phyloP scores from a whole-genome alignment of 2,113 vertebrate genomes.

The Pavo muticus region DNA sequence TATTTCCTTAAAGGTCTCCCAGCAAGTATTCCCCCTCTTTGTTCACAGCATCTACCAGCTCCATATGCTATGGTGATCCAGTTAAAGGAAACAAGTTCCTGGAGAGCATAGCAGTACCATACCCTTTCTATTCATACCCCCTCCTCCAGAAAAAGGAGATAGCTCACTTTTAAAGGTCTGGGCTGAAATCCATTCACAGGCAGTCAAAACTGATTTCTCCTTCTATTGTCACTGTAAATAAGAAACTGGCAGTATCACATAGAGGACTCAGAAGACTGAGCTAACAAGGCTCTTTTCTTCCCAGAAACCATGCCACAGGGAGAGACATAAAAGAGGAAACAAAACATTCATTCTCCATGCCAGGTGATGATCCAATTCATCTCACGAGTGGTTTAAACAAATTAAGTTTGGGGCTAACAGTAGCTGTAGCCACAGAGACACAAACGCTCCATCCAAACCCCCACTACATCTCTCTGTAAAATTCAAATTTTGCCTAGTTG shows the following conservation, averaged over 20 bases:
- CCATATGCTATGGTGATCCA: background rate
- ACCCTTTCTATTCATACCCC: background rate
- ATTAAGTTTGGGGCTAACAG: background rate
- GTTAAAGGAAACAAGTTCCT: background rate
- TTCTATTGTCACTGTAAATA: constrained; percentile 11
- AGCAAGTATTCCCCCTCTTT: background rate
- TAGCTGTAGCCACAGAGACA: background rate
- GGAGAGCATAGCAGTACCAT: rapidly evolving
- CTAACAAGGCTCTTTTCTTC: background rate
- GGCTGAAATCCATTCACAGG: constrained; percentile 37
- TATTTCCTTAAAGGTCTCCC: background rate
- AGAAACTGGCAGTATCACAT: background rate
- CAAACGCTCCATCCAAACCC: background rate
- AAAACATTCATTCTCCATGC: background rate
- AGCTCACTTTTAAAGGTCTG: background rate
- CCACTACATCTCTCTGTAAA: background rate
- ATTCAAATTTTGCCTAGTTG: background rate
- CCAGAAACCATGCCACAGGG: background rate
- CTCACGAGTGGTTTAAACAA: background rate
- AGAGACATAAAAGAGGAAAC: background rate
- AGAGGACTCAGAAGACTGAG: background rate
- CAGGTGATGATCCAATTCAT: background rate
- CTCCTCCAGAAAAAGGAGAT: background rate
- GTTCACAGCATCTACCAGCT: background rate
- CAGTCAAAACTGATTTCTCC: constrained; percentile 19